Evolutionary conservation across 2,113 vertebrate species (phyloP), one percentile per base, ranked within the genome.

Genomic region (Indicator maculatus): DNA sequence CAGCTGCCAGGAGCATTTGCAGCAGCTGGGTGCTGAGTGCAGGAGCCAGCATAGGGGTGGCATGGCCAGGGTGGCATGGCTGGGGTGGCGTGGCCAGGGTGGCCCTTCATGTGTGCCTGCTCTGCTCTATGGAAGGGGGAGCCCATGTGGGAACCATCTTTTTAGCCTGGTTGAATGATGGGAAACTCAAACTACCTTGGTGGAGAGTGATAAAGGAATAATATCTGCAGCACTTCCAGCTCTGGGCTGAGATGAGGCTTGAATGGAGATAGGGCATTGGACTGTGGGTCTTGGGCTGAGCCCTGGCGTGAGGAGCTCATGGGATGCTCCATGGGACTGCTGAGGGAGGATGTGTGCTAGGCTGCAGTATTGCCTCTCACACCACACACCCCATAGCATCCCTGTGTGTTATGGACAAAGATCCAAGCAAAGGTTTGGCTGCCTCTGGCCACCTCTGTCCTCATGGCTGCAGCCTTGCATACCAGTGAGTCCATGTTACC

Each of bases 221-320:
- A 56, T 2, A 21, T 14, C 50, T 7, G 33, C 41, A 45, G 63
- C 38, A 2, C 18, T 65, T 23, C 39, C 56, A 63, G 47, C 66
- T 44, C 47, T 1, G 0, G 11, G 47, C 15, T 23, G 20, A 47
- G 61, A 6, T 0, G 3, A 6, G 24, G 26, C 12, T 55, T 0
- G 15, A 1, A 16, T 9, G 72, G 53, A 16, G 31, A 16, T 0
- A 16, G 39, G 27, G 15, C 33, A 6, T 0, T 0, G 2, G 9
- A 36, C 50, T 30, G 30, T 2, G 44, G 50, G n/a, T n/a, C 27
- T 67, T 9, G 2, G 71, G 50, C 27, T 15, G 71, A 60, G 27
- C 20, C 30, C 30, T 27, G 59, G 19, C 24, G 2, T 0, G 11
- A 52, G 53, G 9, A 60, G 11, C 18, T 1, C 12, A 9, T 39